Conservation (phyloP, 2,113 vertebrate species). For the Mormyrus lacerda region DNA sequence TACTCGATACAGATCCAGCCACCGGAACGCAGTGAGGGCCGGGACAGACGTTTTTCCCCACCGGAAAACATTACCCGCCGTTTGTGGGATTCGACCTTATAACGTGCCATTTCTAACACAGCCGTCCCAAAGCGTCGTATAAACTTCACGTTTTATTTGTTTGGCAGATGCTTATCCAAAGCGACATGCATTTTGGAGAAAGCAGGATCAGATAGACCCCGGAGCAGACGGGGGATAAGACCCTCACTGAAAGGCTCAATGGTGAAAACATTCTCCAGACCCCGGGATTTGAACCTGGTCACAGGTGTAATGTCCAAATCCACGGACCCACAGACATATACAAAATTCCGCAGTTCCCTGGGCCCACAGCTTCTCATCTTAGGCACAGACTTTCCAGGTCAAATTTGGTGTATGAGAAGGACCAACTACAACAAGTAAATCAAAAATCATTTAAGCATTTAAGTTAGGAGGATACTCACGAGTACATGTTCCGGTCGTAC, state of each 20-base stretch:
- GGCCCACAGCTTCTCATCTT: neutral
- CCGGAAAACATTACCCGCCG: neutral
- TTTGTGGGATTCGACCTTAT: neutral
- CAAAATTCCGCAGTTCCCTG: neutral
- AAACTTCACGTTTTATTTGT: no score
- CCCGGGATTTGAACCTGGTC: neutral
- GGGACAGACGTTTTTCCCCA: neutral
- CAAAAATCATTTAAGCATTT: neutral
- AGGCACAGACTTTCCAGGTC: neutral
- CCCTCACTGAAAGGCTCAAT: neutral
- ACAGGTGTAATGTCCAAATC: neutral
- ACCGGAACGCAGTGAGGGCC: neutral
- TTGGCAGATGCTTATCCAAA: neutral
- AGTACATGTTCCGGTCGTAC: slow-evolving; percentile 80
- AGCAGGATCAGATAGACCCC: neutral
- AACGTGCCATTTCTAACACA: neutral
- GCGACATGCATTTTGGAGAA: neutral
- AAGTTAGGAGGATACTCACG: slow-evolving; percentile 45
- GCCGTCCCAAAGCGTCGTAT: neutral
- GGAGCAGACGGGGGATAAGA: neutral
- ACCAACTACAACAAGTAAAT: neutral
- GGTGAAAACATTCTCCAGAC: neutral
- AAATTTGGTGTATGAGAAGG: neutral
- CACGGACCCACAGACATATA: neutral
- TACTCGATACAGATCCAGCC: neutral